phyloP scores from a whole-genome alignment of 2,888 invertebrate genomes.

The Lochmaea capreae region DNA sequence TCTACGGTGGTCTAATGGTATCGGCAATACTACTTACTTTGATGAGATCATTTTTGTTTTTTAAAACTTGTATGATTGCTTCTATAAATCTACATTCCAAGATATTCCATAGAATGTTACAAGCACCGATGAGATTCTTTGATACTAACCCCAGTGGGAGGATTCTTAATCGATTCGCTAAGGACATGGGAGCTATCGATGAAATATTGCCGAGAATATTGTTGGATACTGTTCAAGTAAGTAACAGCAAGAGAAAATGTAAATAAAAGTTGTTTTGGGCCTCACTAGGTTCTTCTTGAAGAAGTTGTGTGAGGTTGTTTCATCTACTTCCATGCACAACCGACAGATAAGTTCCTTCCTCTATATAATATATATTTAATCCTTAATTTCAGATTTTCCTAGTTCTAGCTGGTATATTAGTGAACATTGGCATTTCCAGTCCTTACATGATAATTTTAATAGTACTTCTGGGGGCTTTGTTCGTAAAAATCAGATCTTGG shows the following conservation, averaged over 20 bases:
- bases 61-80: conserved; percentile 78
- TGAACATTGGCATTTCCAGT: conserved; percentile 77
- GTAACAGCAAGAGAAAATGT: background rate
- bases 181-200: conserved; percentile 84
- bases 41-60: conserved; percentile 75
- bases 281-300: too few relatives aligned
- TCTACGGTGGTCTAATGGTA: conserved; percentile 71
- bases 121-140: conserved; percentile 76
- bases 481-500: conserved; percentile 72
- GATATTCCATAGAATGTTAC: conserved; percentile 78
- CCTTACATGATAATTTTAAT: conserved; percentile 75
- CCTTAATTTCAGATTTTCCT: conserved; percentile 69
- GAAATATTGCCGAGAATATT: conserved; percentile 76
- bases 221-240: conserved; percentile 72
- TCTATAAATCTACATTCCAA: conserved; percentile 79
- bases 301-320: too few relatives aligned
- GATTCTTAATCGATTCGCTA: conserved; percentile 84
- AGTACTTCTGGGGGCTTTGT: conserved; percentile 71
- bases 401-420: conserved; percentile 76
- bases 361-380: too few relatives aligned
- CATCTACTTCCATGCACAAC: too few relatives aligned
- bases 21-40: conserved; percentile 71
- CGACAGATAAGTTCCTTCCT: too few relatives aligned
- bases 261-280: too few relatives aligned
- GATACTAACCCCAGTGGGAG: conserved; percentile 85